Conservation (phyloP, 1,140 invertebrate species). For the Drosophila equinoxialis region DNA sequence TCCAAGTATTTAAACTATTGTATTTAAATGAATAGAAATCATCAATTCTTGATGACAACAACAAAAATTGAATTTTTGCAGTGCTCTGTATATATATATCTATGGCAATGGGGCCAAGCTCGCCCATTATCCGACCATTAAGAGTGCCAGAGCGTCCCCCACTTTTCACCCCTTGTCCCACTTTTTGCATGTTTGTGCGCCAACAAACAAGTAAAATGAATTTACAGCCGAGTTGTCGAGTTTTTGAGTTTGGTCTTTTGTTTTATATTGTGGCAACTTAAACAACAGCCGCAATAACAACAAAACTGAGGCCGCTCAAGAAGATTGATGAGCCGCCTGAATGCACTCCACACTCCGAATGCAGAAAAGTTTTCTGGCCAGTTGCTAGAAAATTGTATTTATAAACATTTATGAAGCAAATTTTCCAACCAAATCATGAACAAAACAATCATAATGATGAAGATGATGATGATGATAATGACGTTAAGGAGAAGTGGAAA, state of each 20-base stretch:
- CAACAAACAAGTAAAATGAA: slow-evolving; percentile 55
- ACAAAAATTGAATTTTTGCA: slow-evolving; percentile 46
- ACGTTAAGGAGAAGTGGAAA: slow-evolving; percentile 23
- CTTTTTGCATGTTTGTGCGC: slow-evolving; percentile 35
- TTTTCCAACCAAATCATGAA: slow-evolving; percentile 42
- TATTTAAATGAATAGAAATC: slow-evolving; percentile 3
- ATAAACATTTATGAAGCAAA: slow-evolving; percentile 76
- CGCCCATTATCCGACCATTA: slow-evolving; percentile 53
- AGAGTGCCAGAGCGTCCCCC: slow-evolving; percentile 4
- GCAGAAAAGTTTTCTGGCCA: slow-evolving; percentile 50
- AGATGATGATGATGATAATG: slow-evolving; percentile 26
- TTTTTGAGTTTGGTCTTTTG: slow-evolving; percentile 42
- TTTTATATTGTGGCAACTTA: slow-evolving; percentile 18
- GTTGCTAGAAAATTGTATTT: slow-evolving; percentile 71
- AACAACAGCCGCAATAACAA: slow-evolving; percentile 51
- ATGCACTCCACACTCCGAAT: slow-evolving; percentile 9
- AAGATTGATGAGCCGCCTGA: slow-evolving; percentile 72
- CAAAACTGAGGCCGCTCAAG: slow-evolving; percentile 47
- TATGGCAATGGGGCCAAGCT: slow-evolving; percentile 37
- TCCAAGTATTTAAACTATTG: slow-evolving; percentile 11
- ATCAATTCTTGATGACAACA: slow-evolving; percentile 7
- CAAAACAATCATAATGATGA: slow-evolving; percentile 11
- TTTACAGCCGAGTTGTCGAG: slow-evolving; percentile 51
- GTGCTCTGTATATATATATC: slow-evolving; percentile 23
- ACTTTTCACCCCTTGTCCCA: not conserved